Conservation (phyloP, 2,888 invertebrate genomes). For the Plebejus argus region DNA sequence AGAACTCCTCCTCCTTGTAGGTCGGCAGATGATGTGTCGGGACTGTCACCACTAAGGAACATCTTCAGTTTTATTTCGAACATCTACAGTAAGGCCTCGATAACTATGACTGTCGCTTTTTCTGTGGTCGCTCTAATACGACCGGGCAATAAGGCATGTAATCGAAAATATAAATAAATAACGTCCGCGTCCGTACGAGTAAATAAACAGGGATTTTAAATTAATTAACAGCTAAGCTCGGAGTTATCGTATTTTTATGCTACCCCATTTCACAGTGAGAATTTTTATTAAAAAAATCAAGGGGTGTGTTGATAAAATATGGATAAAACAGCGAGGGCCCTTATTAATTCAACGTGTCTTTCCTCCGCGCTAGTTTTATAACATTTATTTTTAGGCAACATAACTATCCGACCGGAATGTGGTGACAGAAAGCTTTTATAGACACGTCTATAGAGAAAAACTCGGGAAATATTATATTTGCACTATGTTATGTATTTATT, state of each 20-base stretch:
- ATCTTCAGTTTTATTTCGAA: too few species aligned
- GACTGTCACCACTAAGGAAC: too few species aligned
- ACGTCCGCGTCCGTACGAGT: not conserved
- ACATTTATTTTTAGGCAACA: not conserved
- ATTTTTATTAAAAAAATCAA: not conserved
- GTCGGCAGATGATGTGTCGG: too few species aligned
- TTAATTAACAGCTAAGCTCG: not conserved
- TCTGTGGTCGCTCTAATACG: too few species aligned
- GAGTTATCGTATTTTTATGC: not conserved
- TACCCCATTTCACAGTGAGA: not conserved
- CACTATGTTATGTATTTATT: too few species aligned
- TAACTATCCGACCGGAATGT: not conserved
- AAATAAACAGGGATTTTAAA: not conserved
- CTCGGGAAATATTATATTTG: too few species aligned
- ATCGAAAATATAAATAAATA: not conserved
- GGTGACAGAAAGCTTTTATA: not conserved
- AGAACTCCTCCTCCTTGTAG: too few species aligned
- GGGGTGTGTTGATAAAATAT: not conserved
- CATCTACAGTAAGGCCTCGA: too few species aligned
- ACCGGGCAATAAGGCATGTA: too few species aligned
- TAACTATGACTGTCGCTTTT: too few species aligned
- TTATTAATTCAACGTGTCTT: not conserved
- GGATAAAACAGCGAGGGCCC: not conserved
- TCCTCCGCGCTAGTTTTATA: not conserved
- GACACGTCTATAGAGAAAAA: not conserved